phyloP scores from a whole-genome alignment of 2,888 invertebrate genomes.

The Caenorhabditis afra region DNA sequence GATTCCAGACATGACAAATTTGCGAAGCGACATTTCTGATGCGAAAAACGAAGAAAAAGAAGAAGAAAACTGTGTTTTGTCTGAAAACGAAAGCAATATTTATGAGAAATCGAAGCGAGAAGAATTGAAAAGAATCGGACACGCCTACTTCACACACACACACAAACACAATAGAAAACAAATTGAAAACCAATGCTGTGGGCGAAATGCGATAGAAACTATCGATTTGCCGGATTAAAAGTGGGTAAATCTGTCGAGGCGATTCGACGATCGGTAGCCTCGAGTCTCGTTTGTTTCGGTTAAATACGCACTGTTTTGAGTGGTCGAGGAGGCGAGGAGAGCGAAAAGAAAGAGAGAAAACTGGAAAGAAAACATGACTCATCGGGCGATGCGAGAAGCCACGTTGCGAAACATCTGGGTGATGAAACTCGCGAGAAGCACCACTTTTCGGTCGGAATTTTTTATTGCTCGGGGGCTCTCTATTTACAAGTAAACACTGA shows the following conservation, averaged over 20 bases:
- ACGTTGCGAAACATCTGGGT: constrained; percentile 23
- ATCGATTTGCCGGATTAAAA: background rate
- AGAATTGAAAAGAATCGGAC: background rate
- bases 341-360: constrained; percentile 20
- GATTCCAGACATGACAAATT: constrained; percentile 64
- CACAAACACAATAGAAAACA: background rate
- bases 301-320: constrained; percentile 60
- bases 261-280: no score
- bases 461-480: constrained; percentile 5
- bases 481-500: background rate
- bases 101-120: background rate
- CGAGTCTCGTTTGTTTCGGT: constrained; percentile 30
- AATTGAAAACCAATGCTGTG: background rate
- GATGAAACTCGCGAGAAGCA: constrained; percentile 11
- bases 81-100: constrained; percentile 7
- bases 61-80: background rate
- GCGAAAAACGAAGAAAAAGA: no score
- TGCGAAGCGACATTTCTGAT: constrained; percentile 55
- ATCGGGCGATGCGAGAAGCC: constrained; percentile 8
- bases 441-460: background rate
- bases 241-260: constrained; percentile 16
- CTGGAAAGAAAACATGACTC: constrained; percentile 44
- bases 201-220: background rate
- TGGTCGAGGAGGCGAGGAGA: constrained; percentile 12
- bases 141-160: background rate